Conservation (phyloP, 2,797 vertebrate genomes). For the Acrossocheilus wenchowensis region DNA sequence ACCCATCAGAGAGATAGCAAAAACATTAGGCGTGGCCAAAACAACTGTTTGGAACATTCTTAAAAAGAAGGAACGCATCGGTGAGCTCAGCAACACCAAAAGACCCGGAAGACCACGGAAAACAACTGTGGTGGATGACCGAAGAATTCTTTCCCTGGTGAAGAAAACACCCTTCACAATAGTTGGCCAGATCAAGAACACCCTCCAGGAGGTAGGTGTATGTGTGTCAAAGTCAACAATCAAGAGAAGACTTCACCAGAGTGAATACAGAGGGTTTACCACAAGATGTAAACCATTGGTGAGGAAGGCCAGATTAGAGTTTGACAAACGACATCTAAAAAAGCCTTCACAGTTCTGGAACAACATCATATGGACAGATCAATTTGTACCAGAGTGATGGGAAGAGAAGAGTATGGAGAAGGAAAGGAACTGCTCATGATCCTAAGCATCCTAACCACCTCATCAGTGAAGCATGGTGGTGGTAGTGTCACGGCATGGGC, state of each 20-base stretch:
- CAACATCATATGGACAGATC: too few species aligned
- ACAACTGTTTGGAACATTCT: slow-evolving; percentile 50
- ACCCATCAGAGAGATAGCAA: slow-evolving; percentile 1
- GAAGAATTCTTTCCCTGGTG: slow-evolving; percentile 56
- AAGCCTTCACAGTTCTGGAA: too few species aligned
- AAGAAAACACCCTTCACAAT: slow-evolving; percentile 51
- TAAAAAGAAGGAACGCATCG: slow-evolving; percentile 52
- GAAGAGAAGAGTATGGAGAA: too few species aligned
- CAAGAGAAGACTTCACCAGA: slow-evolving; percentile 25
- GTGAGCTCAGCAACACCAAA: slow-evolving; percentile 55
- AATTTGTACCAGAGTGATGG: too few species aligned
- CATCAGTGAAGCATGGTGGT: too few species aligned
- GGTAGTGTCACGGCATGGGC: too few species aligned
- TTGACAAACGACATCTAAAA: too few species aligned
- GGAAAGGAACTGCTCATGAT: too few species aligned
- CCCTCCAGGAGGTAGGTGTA: slow-evolving; percentile 49
- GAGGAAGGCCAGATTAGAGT: too few species aligned
- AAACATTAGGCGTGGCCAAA: slow-evolving; percentile 31
- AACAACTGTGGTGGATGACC: slow-evolving; percentile 57
- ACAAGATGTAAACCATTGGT: too few species aligned
- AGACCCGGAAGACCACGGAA: slow-evolving; percentile 56
- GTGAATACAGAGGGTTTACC: slow-evolving; percentile 16
- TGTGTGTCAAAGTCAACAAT: slow-evolving; percentile 29
- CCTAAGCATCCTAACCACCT: too few species aligned
- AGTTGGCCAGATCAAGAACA: slow-evolving; percentile 50